These are phyloP conservation scores for Aleiodes alternator DNA, from an alignment of 2,888 invertebrate species.

Conservation along the genomic window DNA sequence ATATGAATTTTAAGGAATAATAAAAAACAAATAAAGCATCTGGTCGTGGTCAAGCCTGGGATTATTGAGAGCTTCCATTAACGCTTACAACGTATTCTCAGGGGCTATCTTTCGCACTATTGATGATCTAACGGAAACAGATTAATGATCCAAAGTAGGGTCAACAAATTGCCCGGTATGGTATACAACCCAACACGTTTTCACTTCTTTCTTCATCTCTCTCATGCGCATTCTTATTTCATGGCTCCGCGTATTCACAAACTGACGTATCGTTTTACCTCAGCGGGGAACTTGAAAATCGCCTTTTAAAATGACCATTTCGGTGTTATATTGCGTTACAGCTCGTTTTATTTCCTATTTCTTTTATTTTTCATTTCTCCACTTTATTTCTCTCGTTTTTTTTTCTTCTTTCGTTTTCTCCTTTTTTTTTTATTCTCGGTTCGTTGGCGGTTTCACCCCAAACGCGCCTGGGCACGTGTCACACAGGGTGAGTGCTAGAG, in stretches of 20 bases:
- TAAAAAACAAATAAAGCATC: conserved; percentile 60
- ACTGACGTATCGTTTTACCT: conserved; percentile 23
- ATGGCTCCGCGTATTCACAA: conserved; percentile 15
- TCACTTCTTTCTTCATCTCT: not conserved
- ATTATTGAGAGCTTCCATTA: conserved; percentile 75
- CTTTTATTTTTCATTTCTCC: not conserved
- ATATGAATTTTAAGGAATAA: conserved; percentile 55
- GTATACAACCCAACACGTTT: conserved; percentile 4
- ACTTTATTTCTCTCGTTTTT: not conserved
- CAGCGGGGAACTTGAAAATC: conserved; percentile 11
- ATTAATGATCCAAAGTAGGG: conserved; percentile 70
- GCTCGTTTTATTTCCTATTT: not conserved
- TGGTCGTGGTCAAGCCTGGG: conserved; percentile 57
- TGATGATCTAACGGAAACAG: conserved; percentile 73
- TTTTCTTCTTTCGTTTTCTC: not conserved
- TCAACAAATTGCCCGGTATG: conserved; percentile 68
- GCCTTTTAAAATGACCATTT: conserved; percentile 20
- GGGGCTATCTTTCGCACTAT: conserved; percentile 73
- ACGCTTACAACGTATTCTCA: conserved; percentile 69
- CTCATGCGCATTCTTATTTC: not conserved
- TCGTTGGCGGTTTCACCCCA: conserved; percentile 40
- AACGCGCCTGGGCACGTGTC: conserved; percentile 35
- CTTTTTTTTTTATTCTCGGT: conserved; percentile 23
- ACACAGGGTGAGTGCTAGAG: conserved; percentile 29
- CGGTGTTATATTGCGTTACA: conserved; percentile 15